phyloP scores from a whole-genome alignment of 1,140 invertebrate species.

The Drosophila rhopaloa region DNA sequence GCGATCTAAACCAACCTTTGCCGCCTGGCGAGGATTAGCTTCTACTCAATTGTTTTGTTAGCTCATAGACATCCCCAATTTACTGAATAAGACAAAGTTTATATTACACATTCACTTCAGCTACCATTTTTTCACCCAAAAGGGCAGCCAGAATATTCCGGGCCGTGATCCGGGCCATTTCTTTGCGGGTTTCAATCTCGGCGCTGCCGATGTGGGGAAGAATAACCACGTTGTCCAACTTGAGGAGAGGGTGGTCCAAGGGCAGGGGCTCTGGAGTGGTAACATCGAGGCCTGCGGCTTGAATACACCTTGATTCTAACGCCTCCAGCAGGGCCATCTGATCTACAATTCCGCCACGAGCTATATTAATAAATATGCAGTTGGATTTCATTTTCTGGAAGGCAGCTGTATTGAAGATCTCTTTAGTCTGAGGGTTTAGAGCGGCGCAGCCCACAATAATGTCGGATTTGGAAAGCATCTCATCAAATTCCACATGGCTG shows the following conservation, averaged over 20 bases:
- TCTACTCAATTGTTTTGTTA: slow-evolving; percentile 27
- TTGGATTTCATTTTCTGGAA: slow-evolving; percentile 94
- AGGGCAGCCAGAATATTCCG: slow-evolving; percentile 94
- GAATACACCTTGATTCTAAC: slow-evolving; percentile 85
- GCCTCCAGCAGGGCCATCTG: slow-evolving; percentile 92
- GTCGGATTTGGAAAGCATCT: slow-evolving; percentile 90
- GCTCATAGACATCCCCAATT: background rate
- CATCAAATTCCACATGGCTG: slow-evolving; percentile 89
- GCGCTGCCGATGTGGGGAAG: slow-evolving; percentile 97
- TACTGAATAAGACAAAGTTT: slow-evolving; percentile 13
- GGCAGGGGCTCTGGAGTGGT: slow-evolving; percentile 96
- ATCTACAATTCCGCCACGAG: slow-evolving; percentile 92
- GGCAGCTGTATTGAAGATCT: slow-evolving; percentile 90
- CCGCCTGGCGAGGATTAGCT: slow-evolving; percentile 82
- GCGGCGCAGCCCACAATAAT: slow-evolving; percentile 92
- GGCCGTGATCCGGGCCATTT: slow-evolving; percentile 94
- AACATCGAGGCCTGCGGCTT: slow-evolving; percentile 97
- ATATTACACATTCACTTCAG: slow-evolving; percentile 81
- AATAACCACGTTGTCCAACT: slow-evolving; percentile 92
- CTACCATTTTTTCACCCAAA: slow-evolving; percentile 88
- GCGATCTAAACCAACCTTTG: slow-evolving; percentile 68
- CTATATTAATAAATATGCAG: slow-evolving; percentile 94
- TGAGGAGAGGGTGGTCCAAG: slow-evolving; percentile 90
- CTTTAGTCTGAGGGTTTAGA: slow-evolving; percentile 90
- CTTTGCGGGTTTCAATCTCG: slow-evolving; percentile 89